phyloP scores from a whole-genome alignment of 2,888 invertebrate species.

The Drepanosiphum platanoidis region DNA sequence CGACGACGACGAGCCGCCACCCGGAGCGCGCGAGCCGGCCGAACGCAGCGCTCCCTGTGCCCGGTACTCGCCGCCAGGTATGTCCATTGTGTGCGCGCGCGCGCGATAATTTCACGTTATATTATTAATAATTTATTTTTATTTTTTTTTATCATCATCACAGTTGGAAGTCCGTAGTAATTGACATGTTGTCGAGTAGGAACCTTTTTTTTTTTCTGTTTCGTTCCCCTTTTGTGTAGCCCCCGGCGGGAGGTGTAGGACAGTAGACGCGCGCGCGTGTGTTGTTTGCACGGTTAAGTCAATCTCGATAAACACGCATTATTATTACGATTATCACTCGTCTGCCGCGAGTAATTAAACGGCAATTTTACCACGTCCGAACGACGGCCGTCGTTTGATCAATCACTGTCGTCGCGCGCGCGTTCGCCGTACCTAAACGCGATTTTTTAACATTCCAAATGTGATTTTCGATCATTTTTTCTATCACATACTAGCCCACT shows the following conservation, averaged over 20 bases:
- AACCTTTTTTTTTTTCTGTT: not conserved
- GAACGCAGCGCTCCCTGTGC: conserved; percentile 37
- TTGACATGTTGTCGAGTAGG: conserved; percentile 35
- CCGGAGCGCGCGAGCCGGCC: conserved; percentile 25
- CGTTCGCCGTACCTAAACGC: too few species aligned
- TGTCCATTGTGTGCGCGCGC: too few species aligned
- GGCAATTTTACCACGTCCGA: not conserved
- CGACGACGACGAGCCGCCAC: conserved; percentile 14
- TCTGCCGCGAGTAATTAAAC: not conserved
- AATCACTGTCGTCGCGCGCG: not conserved
- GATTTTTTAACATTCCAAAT: too few species aligned
- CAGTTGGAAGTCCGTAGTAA: conserved; percentile 35
- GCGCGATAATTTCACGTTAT: not conserved
- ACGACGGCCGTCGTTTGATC: not conserved
- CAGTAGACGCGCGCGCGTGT: not conserved
- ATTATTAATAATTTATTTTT: not conserved
- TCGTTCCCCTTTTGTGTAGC: not conserved
- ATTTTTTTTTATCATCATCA: not conserved
- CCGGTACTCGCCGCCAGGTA: too few species aligned
- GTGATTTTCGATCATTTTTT: too few species aligned
- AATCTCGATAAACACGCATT: not conserved
- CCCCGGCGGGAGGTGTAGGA: not conserved
- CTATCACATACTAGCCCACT: too few species aligned
- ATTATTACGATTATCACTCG: not conserved
- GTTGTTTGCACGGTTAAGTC: not conserved